Conservation (phyloP, 2,797 vertebrate genomes). For the Champsocephalus gunnari region DNA sequence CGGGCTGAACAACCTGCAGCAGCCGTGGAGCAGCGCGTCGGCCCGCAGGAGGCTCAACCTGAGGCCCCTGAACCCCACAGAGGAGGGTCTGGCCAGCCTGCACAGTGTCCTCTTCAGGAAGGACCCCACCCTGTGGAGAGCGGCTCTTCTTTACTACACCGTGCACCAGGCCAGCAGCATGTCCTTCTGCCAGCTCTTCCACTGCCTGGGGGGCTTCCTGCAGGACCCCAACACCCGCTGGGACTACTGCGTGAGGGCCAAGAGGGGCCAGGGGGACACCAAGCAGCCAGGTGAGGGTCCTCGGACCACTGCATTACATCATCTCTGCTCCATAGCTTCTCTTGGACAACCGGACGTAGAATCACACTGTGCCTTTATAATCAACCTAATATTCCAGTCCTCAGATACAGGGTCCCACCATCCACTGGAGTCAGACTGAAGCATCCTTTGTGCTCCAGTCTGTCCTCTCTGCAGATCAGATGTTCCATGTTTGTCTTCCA, state of each 20-base stretch:
- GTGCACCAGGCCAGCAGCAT: conserved; percentile 91
- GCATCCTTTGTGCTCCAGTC: no score
- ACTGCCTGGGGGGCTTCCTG: conserved; percentile 89
- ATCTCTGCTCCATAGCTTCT: no score
- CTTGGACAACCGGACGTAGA: no score
- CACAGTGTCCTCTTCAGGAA: conserved; percentile 94
- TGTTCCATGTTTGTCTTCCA: no score
- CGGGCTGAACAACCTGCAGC: conserved; percentile 93
- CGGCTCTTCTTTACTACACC: conserved; percentile 95
- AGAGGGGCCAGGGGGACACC: conserved; percentile 86
- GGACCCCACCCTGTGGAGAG: conserved; percentile 94
- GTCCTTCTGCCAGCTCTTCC: conserved; percentile 93
- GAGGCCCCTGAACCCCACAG: conserved; percentile 93
- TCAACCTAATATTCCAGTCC: no score
- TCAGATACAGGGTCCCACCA: no score
- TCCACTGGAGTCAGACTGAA: no score
- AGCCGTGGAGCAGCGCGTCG: conserved; percentile 89
- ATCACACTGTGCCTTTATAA: no score
- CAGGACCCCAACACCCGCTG: conserved; percentile 92
- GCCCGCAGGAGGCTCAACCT: conserved; percentile 88
- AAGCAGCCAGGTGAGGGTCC: conserved; percentile 83
- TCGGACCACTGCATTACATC: no score
- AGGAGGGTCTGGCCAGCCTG: conserved; percentile 95
- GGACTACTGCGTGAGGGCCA: conserved; percentile 96
- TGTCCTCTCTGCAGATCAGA: no score